phyloP scores from a whole-genome alignment of 2,113 vertebrate species.

The Festucalex cinctus region DNA sequence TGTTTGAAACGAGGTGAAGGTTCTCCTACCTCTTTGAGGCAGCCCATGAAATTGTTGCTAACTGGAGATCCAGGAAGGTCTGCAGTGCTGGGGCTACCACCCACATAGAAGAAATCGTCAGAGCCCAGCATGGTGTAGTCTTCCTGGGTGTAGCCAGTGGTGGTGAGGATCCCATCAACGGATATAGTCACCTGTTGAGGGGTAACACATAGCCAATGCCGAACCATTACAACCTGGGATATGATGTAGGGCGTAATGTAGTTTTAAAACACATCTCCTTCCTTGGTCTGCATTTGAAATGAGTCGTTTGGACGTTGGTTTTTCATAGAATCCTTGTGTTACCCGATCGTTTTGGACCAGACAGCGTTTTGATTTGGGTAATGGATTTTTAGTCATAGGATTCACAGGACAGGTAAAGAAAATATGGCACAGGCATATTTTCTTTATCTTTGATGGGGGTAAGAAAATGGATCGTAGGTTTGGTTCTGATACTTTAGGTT shows the following conservation, averaged over 20 bases:
- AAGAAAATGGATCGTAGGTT: constrained; percentile 85
- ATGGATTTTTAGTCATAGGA: constrained; percentile 77
- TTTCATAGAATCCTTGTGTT: constrained; percentile 31
- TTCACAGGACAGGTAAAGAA: constrained; percentile 76
- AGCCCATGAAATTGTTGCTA: constrained; percentile 99
- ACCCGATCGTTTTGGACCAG: constrained; percentile 62
- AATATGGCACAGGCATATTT: constrained; percentile 72
- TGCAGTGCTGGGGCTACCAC: constrained; percentile 94
- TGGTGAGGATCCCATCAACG: constrained; percentile 97
- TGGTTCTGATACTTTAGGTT: constrained; percentile 70
- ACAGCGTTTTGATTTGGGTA: constrained; percentile 76
- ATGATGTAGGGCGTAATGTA: constrained; percentile 7
- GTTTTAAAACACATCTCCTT: constrained; percentile 49
- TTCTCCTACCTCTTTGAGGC: constrained; percentile 87
- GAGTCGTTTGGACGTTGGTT: constrained; percentile 27
- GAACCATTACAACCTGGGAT: constrained; percentile 75
- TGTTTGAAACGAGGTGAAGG: neutral
- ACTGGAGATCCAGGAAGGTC: constrained; percentile 96
- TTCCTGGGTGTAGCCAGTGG: constrained; percentile 96
- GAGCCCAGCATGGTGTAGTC: constrained; percentile 99
- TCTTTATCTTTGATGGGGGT: constrained; percentile 83
- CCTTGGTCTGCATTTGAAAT: constrained; percentile 66
- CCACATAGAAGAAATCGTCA: constrained; percentile 98
- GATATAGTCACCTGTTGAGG: constrained; percentile 93
- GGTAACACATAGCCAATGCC: constrained; percentile 82